A percentile compares a stretch with the other conserved stretches of the same genome.
phyloP scores from a whole-genome alignment of 2,113 vertebrate genomes.

The Tauraco erythrolophus region DNA sequence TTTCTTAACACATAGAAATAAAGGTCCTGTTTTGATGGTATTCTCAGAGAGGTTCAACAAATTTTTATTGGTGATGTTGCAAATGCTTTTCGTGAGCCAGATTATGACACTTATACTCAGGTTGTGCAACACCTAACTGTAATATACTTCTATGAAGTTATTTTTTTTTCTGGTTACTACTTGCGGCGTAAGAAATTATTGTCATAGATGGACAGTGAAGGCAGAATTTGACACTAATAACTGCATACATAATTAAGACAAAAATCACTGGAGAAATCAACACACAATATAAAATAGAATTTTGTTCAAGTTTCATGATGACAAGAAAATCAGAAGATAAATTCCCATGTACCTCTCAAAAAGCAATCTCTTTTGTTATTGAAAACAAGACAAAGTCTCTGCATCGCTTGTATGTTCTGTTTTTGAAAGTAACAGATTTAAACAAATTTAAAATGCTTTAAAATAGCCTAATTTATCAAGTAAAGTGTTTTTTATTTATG shows the following conservation, averaged over 20 bases:
- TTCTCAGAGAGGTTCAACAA: background rate
- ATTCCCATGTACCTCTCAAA: background rate
- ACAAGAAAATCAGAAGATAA: background rate
- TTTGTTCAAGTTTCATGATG: background rate
- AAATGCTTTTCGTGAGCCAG: background rate
- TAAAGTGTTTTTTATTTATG: background rate
- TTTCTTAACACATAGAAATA: background rate
- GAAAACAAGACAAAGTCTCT: background rate
- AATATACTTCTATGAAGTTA: background rate
- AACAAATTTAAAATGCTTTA: background rate
- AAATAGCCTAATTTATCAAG: background rate
- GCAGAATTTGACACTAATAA: background rate
- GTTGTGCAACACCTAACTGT: background rate
- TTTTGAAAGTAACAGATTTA: background rate
- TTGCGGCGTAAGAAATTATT: background rate
- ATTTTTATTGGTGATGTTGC: background rate
- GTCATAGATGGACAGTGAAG: background rate
- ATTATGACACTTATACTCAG: background rate
- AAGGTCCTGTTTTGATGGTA: background rate
- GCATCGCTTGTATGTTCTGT: background rate
- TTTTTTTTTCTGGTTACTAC: background rate
- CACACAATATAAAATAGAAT: background rate
- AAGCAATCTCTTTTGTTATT: rapidly evolving
- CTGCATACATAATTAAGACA: background rate
- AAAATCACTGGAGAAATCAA: background rate